Conservation (phyloP, 2,797 vertebrate genomes). For the Tenualosa thibaudeaui region DNA sequence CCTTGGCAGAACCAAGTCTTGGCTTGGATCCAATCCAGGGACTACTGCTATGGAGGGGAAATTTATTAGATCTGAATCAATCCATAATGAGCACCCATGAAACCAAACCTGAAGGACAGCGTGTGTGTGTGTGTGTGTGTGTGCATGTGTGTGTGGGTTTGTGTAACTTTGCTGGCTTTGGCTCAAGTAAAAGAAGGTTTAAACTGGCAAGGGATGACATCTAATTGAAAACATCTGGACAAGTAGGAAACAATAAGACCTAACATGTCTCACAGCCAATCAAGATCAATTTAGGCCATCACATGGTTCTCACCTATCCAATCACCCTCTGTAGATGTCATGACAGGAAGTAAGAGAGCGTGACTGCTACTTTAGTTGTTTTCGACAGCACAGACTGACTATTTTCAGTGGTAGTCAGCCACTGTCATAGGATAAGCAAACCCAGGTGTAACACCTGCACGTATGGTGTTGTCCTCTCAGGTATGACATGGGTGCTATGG, state of each 20-base stretch:
- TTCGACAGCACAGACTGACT: background rate
- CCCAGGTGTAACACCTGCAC: background rate
- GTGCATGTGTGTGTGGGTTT: conserved; percentile 11
- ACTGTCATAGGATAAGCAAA: background rate
- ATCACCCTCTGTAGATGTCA: background rate
- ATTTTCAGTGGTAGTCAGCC: background rate
- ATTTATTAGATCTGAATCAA: background rate
- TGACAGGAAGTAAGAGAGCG: background rate
- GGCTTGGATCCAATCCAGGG: background rate
- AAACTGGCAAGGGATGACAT: background rate
- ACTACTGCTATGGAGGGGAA: background rate
- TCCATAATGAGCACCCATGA: background rate
- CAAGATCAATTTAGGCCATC: background rate
- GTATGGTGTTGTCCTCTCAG: background rate
- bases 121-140: conserved; percentile 19
- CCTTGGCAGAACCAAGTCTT: background rate
- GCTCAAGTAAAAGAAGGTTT: background rate
- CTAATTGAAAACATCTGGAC: conserved; percentile 6
- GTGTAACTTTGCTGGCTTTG: background rate
- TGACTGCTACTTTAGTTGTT: background rate
- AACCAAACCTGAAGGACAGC: background rate
- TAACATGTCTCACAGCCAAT: background rate
- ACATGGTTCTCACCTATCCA: conserved; percentile 8
- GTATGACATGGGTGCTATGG: background rate
- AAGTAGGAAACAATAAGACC: conserved; percentile 1